Conservation (phyloP, 1,140 invertebrate genomes). For the Drosophila gunungcola region DNA sequence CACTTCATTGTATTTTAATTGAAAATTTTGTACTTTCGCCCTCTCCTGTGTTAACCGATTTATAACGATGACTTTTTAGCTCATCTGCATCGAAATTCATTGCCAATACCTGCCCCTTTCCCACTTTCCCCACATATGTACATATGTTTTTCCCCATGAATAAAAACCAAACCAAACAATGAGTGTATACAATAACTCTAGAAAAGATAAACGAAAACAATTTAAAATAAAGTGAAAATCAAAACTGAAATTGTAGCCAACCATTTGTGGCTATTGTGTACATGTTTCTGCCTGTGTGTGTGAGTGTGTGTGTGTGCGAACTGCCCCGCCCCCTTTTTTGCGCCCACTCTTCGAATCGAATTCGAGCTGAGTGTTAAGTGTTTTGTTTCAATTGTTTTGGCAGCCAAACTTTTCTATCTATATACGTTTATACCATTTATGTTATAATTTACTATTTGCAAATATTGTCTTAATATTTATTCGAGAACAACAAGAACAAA, state of each 20-base stretch:
- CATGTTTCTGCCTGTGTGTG: constrained; percentile 21
- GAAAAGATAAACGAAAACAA: constrained; percentile 37
- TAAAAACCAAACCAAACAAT: constrained; percentile 39
- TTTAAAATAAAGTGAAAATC: constrained; percentile 44
- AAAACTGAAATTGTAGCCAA: constrained; percentile 43
- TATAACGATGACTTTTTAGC: constrained; percentile 60
- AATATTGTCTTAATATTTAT: constrained; percentile 81
- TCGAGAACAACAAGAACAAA: constrained; percentile 57
- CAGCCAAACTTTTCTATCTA: constrained; percentile 32
- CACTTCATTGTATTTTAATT: constrained; percentile 81
- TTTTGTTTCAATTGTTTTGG: constrained; percentile 51
- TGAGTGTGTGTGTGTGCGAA: constrained; percentile 12
- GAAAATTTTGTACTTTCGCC: constrained; percentile 63
- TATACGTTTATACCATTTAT: constrained; percentile 51
- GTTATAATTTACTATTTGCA: constrained; percentile 72
- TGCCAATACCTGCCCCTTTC: neutral
- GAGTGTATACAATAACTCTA: constrained; percentile 57
- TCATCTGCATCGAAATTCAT: constrained; percentile 56
- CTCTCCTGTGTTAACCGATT: constrained; percentile 51
- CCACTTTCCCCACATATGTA: constrained; percentile 13
- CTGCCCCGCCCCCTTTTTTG: neutral
- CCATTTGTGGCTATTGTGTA: constrained; percentile 22
- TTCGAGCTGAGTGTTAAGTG: constrained; percentile 28
- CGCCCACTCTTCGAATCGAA: constrained; percentile 18
- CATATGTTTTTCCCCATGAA: constrained; percentile 39